Percentiles rank a stretch among this genome's conserved stretches.
Conservation (phyloP, 2,888 invertebrate genomes). For the Synergus laeviventris region DNA sequence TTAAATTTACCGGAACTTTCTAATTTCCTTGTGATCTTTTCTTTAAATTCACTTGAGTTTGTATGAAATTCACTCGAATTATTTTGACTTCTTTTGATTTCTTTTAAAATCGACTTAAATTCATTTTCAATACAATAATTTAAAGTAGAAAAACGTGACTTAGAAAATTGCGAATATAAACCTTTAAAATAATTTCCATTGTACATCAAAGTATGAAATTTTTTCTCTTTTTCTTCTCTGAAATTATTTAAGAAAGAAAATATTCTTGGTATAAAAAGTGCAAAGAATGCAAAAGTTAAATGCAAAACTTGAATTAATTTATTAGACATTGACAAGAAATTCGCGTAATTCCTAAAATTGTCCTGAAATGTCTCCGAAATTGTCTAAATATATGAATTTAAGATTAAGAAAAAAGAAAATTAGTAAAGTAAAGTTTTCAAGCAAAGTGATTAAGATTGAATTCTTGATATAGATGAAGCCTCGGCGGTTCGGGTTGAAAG, state of each 20-base stretch:
- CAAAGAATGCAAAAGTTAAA: background rate
- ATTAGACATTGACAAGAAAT: background rate
- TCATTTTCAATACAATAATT: no score
- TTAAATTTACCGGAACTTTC: no score
- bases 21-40: no score
- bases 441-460: background rate
- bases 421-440: background rate
- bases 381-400: background rate
- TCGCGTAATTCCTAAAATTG: background rate
- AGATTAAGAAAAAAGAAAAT: background rate
- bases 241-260: background rate
- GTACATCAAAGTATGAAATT: no score
- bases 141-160: no score
- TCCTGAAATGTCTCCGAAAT: background rate
- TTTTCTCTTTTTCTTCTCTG: background rate
- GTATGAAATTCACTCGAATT: no score
- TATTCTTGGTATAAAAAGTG: background rate
- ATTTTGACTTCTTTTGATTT: no score
- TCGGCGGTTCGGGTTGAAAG: conserved; percentile 23
- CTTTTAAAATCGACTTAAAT: no score
- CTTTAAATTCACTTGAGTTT: no score
- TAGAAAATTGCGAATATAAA: no score
- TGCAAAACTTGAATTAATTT: background rate
- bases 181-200: no score
- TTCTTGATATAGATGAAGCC: background rate